Evolutionary conservation across 2,888 invertebrate genomes (phyloP), one percentile per base, ranked within the genome.

Genomic region (Mythimna lalbum): DNA sequence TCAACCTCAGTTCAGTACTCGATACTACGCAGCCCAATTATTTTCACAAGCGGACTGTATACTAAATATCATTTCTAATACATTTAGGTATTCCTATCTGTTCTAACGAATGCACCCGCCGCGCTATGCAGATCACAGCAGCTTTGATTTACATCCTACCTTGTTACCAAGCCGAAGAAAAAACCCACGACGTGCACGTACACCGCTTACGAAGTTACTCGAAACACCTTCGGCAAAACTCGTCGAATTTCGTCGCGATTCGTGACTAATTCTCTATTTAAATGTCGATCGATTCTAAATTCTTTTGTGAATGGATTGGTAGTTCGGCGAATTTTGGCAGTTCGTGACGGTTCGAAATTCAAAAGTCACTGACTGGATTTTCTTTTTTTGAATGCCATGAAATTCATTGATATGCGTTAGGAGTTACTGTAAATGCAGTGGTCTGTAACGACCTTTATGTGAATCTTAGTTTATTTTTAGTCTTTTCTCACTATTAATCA

Each of bases 71-170:
- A 84, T 86, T 84, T 82, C 80, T 84, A 82, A 82, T 84, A 79
- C 73, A 76, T 81, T 84, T 84, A 86, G 79, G 82, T 77, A 83
- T 84, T 81, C 83, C 56, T 80, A 80, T 85, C 83, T 59, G 68
- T 74, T 83, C 63, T 90, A 90, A 90, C 90, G 90, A 90, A 88
- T 85, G 81, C 86, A 76, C 82, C 82, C 75, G 82, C 78, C 89
- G 87, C 82, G 88, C 88, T 93, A 93, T 93, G 93, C 90, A 93
- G 92, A 93, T 92, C 81, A 56, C 68, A 68, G 78, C 77, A 78
- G 77, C 89, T 90, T 92, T 93, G 93, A 93, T 93, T 93, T 93
- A 93, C 92, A 91, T 93, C 89, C 83, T 71, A 79, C 81, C 91
- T 92, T 90, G 93, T 91, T 92, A 91, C 87, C 69, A 78, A 73